Percentiles rank a stretch among this genome's conserved stretches.
These are phyloP conservation scores for Danio choprae DNA, from an alignment of 2,797 vertebrate species.

Conservation along the genomic window DNA sequence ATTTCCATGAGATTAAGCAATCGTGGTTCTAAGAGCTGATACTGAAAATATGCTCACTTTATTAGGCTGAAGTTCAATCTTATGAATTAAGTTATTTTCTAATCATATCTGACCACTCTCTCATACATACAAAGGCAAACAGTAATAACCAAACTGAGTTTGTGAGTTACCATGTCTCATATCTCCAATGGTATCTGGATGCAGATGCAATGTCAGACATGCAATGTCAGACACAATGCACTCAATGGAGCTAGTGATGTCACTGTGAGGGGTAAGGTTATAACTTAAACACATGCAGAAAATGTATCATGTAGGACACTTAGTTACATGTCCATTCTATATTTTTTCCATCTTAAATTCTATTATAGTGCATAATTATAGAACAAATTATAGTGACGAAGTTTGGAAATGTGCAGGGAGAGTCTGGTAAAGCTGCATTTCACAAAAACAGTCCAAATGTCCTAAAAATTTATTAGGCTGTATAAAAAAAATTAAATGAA, in stretches of 20 bases:
- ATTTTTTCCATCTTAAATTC: too few species aligned
- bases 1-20: not conserved
- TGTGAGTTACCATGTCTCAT: not conserved
- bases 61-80: not conserved
- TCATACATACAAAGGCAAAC: not conserved
- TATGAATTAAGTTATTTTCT: not conserved
- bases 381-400: not conserved
- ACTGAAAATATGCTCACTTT: not conserved
- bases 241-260: too few species aligned
- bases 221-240: too few species aligned
- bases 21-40: not conserved
- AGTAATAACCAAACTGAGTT: not conserved
- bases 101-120: not conserved
- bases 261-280: too few species aligned
- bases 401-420: not conserved
- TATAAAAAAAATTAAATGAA: not conserved
- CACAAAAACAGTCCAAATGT: not conserved
- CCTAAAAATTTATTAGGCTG: not conserved
- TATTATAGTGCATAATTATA: not conserved
- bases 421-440: not conserved
- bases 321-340: too few species aligned
- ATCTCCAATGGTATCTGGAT: too few species aligned
- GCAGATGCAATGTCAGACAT: too few species aligned
- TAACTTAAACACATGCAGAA: too few species aligned
- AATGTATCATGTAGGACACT: too few species aligned